A percentile compares a stretch with the other conserved stretches of the same genome.
Evolutionary conservation across 2,888 invertebrate genomes (phyloP).

Genomic region (Clusia tigrina): DNA sequence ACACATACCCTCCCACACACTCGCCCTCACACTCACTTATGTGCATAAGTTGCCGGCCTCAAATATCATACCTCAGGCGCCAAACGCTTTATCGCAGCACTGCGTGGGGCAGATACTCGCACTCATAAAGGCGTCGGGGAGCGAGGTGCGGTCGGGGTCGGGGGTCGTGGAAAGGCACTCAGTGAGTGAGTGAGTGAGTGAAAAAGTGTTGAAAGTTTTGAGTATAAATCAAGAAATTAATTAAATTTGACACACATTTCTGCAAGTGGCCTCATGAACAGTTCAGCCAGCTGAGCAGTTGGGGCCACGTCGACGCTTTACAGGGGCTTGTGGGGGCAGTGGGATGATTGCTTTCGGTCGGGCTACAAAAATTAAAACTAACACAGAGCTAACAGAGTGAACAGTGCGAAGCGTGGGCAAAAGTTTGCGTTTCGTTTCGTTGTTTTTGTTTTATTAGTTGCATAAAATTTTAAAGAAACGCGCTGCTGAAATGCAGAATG

Average conservation of each 20-base stretch:
- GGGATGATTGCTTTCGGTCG: neutral
- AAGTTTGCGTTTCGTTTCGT: neutral
- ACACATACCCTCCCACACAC: too few relatives aligned
- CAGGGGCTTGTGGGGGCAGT: neutral
- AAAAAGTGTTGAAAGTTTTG: constrained; percentile 48
- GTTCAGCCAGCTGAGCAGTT: constrained; percentile 12
- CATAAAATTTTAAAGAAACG: too few relatives aligned
- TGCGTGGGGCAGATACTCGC: neutral
- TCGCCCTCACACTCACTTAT: too few relatives aligned
- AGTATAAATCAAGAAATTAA: constrained; percentile 65
- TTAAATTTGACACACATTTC: constrained; percentile 64
- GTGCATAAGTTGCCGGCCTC: constrained; percentile 40
- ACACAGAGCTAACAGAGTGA: too few relatives aligned
- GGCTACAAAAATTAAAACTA: constrained; percentile 6
- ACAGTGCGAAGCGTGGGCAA: constrained; percentile 3
- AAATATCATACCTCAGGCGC: constrained; percentile 9
- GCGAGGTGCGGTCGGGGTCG: constrained; percentile 10
- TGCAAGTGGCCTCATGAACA: constrained; percentile 49
- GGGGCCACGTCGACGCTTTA: neutral
- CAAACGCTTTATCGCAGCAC: constrained; percentile 18
- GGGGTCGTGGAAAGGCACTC: too few relatives aligned
- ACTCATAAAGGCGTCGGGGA: neutral
- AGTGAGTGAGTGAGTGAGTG: neutral
- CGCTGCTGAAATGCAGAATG: too few relatives aligned
- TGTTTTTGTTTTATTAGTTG: too few relatives aligned